Base-by-base conservation (phyloP, 2,888 invertebrate genomes). In the Leptinotarsa haldemani region DNA sequence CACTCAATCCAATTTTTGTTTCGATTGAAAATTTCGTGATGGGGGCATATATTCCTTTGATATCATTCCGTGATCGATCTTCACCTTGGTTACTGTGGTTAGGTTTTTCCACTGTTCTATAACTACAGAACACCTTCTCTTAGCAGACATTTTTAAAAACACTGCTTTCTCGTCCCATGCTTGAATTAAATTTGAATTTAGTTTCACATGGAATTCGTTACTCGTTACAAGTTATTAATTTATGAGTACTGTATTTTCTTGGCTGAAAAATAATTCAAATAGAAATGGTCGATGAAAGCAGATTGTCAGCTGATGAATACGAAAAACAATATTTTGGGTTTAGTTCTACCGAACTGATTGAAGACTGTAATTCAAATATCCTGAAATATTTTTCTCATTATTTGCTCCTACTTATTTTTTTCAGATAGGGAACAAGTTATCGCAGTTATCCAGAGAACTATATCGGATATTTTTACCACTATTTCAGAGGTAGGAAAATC, bases 261-360 rank as follows among this genome's bases (percentile, higher is more conserved):
- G 9, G 18, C 5, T 9, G 18, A 52, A 18, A 52, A 52, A 12
- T 12, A 13, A 15, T 40, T 9, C 16, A 4, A 3, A 25, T 18
- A 16, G 50, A 18, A 30, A 75, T 70, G 69, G 56, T 48, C 12
- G 70, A 68, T n/a, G 67, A 70, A 16, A 58, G 65, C 40, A 73
- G 70, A 69, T 66, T 78, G 64, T 61, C 25, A 46, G 65, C 72
- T 40, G 78, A 78, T 66, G 77, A 77, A 71, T 78, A 75, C 40
- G 78, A 78, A 58, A 74, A 71, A 53, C 78, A 78, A 30, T 75
- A 74, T 67, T 78, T 71, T 70, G 78, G 74, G 4, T 77, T 78
- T 50, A 75, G 77, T 68, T 69, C 77, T 46, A 75, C 74, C 15
- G 69, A 75, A 47, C 69, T 78, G 13, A 58, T 58, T 13, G 68